Conservation (phyloP, 92 coral and sea anemone genomes). For the Parazoanthus darwini region DNA sequence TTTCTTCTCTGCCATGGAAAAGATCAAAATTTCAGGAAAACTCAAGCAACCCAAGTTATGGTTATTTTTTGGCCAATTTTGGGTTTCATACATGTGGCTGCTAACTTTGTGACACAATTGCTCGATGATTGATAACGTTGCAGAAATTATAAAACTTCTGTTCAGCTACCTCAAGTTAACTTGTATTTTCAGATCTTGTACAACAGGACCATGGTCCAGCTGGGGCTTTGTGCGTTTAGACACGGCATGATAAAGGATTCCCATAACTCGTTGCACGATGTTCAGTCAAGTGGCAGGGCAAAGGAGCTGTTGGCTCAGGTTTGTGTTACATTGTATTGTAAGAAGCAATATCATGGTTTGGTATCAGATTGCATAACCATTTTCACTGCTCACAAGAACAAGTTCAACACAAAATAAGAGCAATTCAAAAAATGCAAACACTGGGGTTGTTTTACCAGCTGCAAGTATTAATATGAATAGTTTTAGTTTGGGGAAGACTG, state of each 20-base stretch:
- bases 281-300: conserved; percentile 98
- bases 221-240: conserved; percentile 98
- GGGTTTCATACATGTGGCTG: no score
- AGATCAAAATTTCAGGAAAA: no score
- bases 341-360: neutral
- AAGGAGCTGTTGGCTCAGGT: conserved; percentile 99
- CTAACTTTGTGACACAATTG: no score
- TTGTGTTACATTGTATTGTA: neutral
- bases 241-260: conserved; percentile 99
- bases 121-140: no score
- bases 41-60: no score
- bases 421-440: neutral
- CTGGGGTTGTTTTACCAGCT: neutral
- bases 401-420: neutral
- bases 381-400: neutral
- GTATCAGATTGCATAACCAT: neutral
- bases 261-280: conserved; percentile 92
- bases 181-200: conserved; percentile 77
- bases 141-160: no score
- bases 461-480: neutral
- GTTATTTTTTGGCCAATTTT: no score
- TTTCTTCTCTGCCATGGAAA: no score
- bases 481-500: neutral
- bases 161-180: no score
- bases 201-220: conserved; percentile 97